phyloP scores from a whole-genome alignment of 2,797 vertebrate genomes.

The Poeciliopsis gracilis region DNA sequence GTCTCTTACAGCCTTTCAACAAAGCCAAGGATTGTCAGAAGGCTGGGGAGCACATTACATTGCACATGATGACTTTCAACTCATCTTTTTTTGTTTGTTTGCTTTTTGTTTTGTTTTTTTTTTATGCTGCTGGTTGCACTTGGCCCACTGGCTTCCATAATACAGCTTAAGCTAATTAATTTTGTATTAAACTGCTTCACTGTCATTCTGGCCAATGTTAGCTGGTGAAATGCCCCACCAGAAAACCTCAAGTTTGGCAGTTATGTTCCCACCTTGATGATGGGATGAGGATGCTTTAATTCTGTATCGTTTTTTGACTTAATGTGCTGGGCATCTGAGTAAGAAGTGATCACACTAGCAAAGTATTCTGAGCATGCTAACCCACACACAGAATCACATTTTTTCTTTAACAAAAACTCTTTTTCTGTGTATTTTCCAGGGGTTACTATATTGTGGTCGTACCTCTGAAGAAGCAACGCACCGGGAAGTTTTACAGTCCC shows the following conservation, averaged over 20 bases:
- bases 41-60: conserved; percentile 59
- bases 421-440: conserved; percentile 73
- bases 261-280: conserved; percentile 53
- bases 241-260: conserved; percentile 57
- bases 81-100: conserved; percentile 56
- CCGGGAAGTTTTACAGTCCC: conserved; percentile 94
- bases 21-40: conserved; percentile 61
- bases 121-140: conserved; percentile 63
- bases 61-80: conserved; percentile 60
- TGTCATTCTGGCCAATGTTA: conserved; percentile 63
- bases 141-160: conserved; percentile 56
- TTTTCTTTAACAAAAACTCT: not conserved
- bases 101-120: conserved; percentile 57
- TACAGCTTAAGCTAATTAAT: conserved; percentile 77
- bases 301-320: conserved; percentile 48
- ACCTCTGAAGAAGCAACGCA: conserved; percentile 95
- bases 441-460: conserved; percentile 98
- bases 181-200: conserved; percentile 71
- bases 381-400: conserved; percentile 16
- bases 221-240: conserved; percentile 50
- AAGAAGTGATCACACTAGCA: conserved; percentile 38
- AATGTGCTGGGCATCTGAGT: conserved; percentile 36
- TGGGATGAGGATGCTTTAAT: conserved; percentile 67
- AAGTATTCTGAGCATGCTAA: conserved; percentile 40
- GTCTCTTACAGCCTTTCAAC: conserved; percentile 58